These are phyloP conservation scores for Gallinago nigripennis DNA, from an alignment of 2,797 vertebrate genomes.

Conservation along the genomic window DNA sequence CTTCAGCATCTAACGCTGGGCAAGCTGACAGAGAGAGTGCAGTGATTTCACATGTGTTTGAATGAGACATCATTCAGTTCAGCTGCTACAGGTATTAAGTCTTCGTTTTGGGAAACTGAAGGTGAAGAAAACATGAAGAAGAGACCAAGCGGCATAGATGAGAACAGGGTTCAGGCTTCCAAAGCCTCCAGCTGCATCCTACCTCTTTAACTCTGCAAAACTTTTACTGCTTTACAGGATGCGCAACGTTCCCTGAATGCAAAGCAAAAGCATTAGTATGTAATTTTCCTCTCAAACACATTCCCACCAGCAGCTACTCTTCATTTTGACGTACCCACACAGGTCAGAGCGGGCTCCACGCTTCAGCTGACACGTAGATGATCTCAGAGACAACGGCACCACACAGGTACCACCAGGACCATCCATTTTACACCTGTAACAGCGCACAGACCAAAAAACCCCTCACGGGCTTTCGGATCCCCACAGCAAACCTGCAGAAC, in stretches of 20 bases:
- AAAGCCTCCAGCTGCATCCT: neutral
- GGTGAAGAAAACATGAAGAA: no score
- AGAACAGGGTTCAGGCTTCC: neutral
- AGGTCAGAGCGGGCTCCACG: neutral
- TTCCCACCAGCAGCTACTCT: neutral
- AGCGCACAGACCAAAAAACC: neutral
- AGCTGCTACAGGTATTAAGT: neutral
- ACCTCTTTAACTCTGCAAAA: rapidly evolving
- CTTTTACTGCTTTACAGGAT: neutral
- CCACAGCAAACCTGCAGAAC: neutral
- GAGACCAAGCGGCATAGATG: neutral
- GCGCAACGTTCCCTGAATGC: rapidly evolving
- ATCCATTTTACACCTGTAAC: rapidly evolving
- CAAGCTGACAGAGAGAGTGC: rapidly evolving
- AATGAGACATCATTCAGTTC: no score
- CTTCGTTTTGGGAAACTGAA: neutral
- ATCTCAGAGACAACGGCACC: neutral
- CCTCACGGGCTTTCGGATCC: neutral
- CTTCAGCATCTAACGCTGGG: neutral
- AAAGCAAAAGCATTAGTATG: rapidly evolving
- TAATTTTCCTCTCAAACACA: neutral
- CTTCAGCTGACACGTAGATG: rapidly evolving
- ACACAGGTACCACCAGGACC: rapidly evolving
- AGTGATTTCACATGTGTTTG: rapidly evolving
- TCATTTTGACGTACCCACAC: rapidly evolving